Conservation (phyloP, 2,113 vertebrate genomes). For the Laticauda laticaudata region DNA sequence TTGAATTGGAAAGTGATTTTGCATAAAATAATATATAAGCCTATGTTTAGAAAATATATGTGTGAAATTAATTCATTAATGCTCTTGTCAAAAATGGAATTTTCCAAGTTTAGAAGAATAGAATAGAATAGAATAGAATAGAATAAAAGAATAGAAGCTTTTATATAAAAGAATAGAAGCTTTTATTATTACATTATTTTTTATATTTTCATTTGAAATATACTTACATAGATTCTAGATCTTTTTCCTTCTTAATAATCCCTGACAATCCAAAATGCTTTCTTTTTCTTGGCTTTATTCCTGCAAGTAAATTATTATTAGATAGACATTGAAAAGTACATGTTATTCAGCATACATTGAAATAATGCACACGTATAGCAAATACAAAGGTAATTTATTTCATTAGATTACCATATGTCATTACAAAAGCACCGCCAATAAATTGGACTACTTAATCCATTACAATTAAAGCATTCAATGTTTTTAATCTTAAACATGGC, state of each 20-base stretch:
- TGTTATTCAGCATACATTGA: not conserved
- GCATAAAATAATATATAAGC: not conserved
- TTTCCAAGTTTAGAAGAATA: not conserved
- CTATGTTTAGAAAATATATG: not conserved
- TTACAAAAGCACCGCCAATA: not conserved
- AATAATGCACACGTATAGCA: not conserved
- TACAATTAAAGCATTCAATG: not conserved
- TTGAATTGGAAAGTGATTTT: not conserved
- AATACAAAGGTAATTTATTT: not conserved
- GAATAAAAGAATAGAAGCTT: too few relatives aligned
- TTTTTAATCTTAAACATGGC: not conserved
- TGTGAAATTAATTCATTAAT: not conserved
- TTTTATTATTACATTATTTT: not conserved
- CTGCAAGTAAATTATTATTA: conserved; percentile 62
- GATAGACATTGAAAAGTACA: conserved; percentile 17
- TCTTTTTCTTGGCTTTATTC: conserved; percentile 89
- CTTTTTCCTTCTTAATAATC: conserved; percentile 91
- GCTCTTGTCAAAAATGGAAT: not conserved
- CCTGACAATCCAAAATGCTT: conserved; percentile 91
- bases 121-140: too few relatives aligned
- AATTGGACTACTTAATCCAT: not conserved
- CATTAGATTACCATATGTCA: not conserved
- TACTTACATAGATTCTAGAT: conserved; percentile 92
- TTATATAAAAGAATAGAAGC: not conserved
- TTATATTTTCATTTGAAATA: conserved; percentile 37